Percentiles rank a stretch among this genome's conserved stretches.
phyloP scores from a whole-genome alignment of 2,888 invertebrate species.

The Panopea generosa region DNA sequence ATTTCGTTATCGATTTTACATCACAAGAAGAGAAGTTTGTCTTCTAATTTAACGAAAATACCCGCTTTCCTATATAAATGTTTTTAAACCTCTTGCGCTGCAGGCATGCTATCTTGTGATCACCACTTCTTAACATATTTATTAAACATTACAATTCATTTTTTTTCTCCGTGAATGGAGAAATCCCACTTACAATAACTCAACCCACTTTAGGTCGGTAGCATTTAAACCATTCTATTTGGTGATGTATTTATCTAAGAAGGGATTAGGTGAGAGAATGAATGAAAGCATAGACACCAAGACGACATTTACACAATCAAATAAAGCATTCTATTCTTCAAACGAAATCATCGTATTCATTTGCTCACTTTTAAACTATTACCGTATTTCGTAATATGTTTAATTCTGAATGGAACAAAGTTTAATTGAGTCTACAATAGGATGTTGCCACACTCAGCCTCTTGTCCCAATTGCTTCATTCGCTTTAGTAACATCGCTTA shows the following conservation, averaged over 20 bases:
- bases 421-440: conserved; percentile 60
- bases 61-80: not conserved
- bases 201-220: not conserved
- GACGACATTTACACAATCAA: conserved; percentile 69
- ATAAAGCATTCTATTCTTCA: conserved; percentile 47
- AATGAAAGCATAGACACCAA: conserved; percentile 67
- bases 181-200: not conserved
- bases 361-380: conserved; percentile 46
- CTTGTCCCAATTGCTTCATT: conserved; percentile 30
- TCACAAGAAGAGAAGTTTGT: too few relatives aligned
- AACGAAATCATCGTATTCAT: conserved; percentile 57
- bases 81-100: not conserved
- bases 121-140: not conserved
- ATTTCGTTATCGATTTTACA: too few relatives aligned
- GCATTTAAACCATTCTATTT: conserved; percentile 65
- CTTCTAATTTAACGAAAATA: conserved; percentile 2
- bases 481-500: too few relatives aligned
- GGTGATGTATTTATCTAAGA: conserved; percentile 68
- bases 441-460: conserved; percentile 22
- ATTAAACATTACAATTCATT: not conserved
- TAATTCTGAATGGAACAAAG: conserved; percentile 56
- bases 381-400: conserved; percentile 53
- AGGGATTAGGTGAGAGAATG: conserved; percentile 68
- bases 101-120: not conserved
- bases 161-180: conserved; percentile 2